Percentiles rank a stretch among this genome's conserved stretches.
Evolutionary conservation across 2,113 vertebrate genomes (phyloP).

Genomic region (Pelusios castaneus): DNA sequence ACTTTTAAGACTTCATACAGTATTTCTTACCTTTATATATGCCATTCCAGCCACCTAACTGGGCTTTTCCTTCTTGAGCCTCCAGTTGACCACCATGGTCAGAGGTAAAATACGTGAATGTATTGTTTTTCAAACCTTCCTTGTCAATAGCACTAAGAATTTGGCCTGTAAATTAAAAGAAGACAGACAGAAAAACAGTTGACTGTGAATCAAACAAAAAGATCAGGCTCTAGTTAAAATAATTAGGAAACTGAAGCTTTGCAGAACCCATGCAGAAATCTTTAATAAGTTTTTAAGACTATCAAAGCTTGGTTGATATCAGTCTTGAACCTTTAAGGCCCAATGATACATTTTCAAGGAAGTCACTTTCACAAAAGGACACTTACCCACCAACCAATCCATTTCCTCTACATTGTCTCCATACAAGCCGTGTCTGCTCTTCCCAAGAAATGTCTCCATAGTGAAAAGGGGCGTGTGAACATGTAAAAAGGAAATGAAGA

Average conservation of each 20-base stretch:
- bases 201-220: not conserved
- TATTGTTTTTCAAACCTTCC: slow-evolving; percentile 78
- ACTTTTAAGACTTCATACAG: not conserved
- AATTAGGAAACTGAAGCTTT: not conserved
- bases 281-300: not conserved
- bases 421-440: slow-evolving; percentile 84
- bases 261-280: not conserved
- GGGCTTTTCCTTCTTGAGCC: slow-evolving; percentile 17
- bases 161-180: slow-evolving; percentile 73
- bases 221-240: not conserved
- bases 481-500: slow-evolving; percentile 86
- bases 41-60: slow-evolving; percentile 76
- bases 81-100: slow-evolving; percentile 89
- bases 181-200: not conserved
- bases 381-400: slow-evolving; percentile 88
- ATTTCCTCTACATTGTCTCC: slow-evolving; percentile 89
- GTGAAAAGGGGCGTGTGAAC: slow-evolving; percentile 82
- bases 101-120: slow-evolving; percentile 87
- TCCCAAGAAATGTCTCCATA: slow-evolving; percentile 76
- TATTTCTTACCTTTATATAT: slow-evolving; percentile 83
- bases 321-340: slow-evolving; percentile 4
- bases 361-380: not conserved
- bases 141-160: slow-evolving; percentile 79
- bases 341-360: not conserved
- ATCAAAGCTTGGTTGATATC: not conserved